These are phyloP conservation scores for Stenolophus ochropezus DNA, from an alignment of 2,888 invertebrate species.

Conservation along the genomic window DNA sequence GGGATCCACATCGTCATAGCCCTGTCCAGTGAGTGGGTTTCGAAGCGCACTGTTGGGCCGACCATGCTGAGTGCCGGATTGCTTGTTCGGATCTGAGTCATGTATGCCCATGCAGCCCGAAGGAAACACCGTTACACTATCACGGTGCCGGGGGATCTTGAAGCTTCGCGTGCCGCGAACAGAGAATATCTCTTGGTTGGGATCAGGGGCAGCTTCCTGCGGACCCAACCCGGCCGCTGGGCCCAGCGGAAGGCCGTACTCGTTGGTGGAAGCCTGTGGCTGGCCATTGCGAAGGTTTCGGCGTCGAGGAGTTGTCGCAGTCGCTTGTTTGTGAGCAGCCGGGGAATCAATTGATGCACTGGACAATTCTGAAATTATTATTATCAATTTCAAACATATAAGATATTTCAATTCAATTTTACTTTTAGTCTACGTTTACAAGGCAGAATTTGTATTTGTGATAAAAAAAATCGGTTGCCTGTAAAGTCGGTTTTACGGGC, in stretches of 20 bases:
- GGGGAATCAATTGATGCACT: conserved; percentile 2
- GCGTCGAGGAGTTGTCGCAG: background rate
- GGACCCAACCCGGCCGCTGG: conserved; percentile 23
- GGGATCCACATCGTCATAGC: conserved; percentile 69
- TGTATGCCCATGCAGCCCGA: conserved; percentile 66
- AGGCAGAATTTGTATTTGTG: no score
- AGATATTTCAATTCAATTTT: no score
- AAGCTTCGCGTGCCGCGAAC: conserved; percentile 21
- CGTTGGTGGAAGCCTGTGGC: background rate
- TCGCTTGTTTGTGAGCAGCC: no score
- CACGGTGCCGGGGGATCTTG: conserved; percentile 62
- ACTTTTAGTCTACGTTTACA: no score
- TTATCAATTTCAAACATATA: no score
- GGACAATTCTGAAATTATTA: background rate
- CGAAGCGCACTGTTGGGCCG: conserved; percentile 62
- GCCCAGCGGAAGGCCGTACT: conserved; percentile 19
- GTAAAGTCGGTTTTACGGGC: no score
- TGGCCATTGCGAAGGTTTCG: background rate
- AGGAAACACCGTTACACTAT: conserved; percentile 66
- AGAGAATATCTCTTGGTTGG: conserved; percentile 37
- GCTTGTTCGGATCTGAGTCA: background rate
- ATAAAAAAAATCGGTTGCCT: no score
- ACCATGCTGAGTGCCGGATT: background rate
- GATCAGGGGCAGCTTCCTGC: background rate
- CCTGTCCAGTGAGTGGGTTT: conserved; percentile 70